Evolutionary conservation across 2,888 invertebrate genomes (phyloP).

Genomic region (Zaprionus obscuricornis): DNA sequence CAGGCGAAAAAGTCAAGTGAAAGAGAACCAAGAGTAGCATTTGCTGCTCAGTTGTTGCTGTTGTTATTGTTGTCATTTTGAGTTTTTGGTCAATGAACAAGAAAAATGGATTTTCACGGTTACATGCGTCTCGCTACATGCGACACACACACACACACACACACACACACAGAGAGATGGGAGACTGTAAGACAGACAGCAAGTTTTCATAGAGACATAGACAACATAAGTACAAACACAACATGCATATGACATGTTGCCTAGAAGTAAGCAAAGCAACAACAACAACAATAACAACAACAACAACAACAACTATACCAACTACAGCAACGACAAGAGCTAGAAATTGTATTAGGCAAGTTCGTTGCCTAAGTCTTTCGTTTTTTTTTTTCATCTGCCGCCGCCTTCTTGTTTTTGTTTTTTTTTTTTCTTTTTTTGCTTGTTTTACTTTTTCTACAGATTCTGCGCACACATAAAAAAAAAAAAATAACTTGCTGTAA

Average conservation of each 20-base stretch:
- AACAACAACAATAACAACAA: conserved; percentile 3
- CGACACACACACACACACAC: conserved; percentile 11
- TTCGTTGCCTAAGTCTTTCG: conserved; percentile 58
- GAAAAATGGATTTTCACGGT: conserved; percentile 77
- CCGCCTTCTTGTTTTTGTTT: too few relatives aligned
- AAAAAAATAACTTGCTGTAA: too few relatives aligned
- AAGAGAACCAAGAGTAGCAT: conserved; percentile 54
- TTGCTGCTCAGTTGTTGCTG: conserved; percentile 26
- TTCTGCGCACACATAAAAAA: too few relatives aligned
- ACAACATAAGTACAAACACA: conserved; percentile 21
- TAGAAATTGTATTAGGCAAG: conserved; percentile 36
- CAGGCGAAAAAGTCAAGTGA: conserved; percentile 46
- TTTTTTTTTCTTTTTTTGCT: too few relatives aligned
- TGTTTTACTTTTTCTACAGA: too few relatives aligned
- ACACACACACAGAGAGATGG: background rate
- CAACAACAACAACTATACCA: conserved; percentile 1
- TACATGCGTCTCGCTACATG: conserved; percentile 64
- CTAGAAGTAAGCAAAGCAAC: conserved; percentile 20
- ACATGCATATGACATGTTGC: conserved; percentile 56
- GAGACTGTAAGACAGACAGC: too few relatives aligned
- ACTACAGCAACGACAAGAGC: conserved; percentile 1
- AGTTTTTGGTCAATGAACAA: conserved; percentile 77
- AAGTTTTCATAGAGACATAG: conserved; percentile 2
- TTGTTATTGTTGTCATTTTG: conserved; percentile 20
- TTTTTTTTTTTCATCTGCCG: too few relatives aligned